These are phyloP conservation scores for Fragum sueziense DNA, from an alignment of 2,888 invertebrate genomes.

Conservation along the genomic window DNA sequence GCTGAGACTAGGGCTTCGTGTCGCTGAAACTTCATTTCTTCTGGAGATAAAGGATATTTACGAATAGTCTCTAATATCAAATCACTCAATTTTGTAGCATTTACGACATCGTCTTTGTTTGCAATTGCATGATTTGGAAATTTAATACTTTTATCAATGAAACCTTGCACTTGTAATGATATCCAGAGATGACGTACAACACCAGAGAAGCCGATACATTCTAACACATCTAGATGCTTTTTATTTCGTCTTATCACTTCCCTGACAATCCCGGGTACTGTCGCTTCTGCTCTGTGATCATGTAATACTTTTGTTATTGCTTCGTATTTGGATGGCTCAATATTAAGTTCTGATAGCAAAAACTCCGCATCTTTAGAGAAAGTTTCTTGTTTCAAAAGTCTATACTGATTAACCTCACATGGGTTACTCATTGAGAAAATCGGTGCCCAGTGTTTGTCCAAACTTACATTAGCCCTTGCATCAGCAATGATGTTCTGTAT, in stretches of 20 bases:
- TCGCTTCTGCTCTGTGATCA: not conserved
- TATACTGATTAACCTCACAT: constrained; percentile 26
- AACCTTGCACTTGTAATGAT: constrained; percentile 1
- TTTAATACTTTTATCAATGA: not conserved
- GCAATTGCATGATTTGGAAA: not conserved
- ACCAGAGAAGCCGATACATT: not conserved
- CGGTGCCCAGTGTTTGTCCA: constrained; percentile 41
- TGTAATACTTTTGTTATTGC: not conserved
- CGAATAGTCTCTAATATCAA: not conserved
- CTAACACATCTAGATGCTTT: too few species aligned
- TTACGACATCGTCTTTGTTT: not conserved
- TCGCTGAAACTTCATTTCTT: not conserved
- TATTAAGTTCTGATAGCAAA: not conserved
- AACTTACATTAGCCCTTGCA: not conserved
- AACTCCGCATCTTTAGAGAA: constrained; percentile 40
- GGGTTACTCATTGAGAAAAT: constrained; percentile 29
- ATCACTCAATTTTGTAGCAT: not conserved
- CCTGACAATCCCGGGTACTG: not conserved
- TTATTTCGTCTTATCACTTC: too few species aligned
- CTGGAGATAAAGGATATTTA: not conserved
- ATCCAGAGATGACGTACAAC: not conserved
- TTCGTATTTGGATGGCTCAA: not conserved
- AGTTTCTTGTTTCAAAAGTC: constrained; percentile 39
- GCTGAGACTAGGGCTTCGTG: not conserved
- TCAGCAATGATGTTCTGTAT: not conserved